A percentile compares a stretch with the other conserved stretches of the same genome.
phyloP scores from a whole-genome alignment of 2,113 vertebrate species.

The Setophaga coronata region DNA sequence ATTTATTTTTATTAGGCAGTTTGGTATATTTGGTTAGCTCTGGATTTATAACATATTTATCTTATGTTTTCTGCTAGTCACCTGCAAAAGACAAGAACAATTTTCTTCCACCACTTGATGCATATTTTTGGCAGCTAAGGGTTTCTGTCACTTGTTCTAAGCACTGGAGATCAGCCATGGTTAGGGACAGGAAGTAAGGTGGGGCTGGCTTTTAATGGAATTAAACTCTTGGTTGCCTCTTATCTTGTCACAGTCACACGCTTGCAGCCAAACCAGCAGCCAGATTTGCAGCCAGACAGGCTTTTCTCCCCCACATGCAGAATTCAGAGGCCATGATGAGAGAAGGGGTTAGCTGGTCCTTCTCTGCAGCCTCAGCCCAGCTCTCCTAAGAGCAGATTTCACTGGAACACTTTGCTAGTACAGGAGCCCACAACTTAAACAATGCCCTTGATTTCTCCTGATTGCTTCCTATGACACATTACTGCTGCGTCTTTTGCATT shows the following conservation, averaged over 20 bases:
- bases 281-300: slow-evolving; percentile 3
- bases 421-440: not conserved
- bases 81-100: not conserved
- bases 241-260: slow-evolving; percentile 10
- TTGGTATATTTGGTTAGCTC: not conserved
- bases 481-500: not conserved
- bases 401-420: not conserved
- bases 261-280: slow-evolving; percentile 6
- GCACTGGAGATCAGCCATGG: slow-evolving; percentile 31
- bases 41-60: not conserved
- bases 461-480: not conserved
- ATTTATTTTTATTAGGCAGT: not conserved
- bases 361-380: not conserved
- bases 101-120: slow-evolving; percentile 20
- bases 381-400: not conserved
- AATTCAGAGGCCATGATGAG: not conserved
- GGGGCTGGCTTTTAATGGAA: slow-evolving; percentile 45
- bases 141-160: slow-evolving; percentile 9
- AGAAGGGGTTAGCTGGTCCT: not conserved
- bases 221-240: slow-evolving; percentile 43
- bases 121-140: slow-evolving; percentile 32
- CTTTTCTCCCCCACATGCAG: not conserved
- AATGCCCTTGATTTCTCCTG: slow-evolving; percentile 26
- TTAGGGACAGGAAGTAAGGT: slow-evolving; percentile 2
- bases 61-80: not conserved